A percentile compares a stretch with the other conserved stretches of the same genome.
Conservation (phyloP, 2,113 vertebrate genomes). For the rat (Rattus norvegicus) region DNA sequence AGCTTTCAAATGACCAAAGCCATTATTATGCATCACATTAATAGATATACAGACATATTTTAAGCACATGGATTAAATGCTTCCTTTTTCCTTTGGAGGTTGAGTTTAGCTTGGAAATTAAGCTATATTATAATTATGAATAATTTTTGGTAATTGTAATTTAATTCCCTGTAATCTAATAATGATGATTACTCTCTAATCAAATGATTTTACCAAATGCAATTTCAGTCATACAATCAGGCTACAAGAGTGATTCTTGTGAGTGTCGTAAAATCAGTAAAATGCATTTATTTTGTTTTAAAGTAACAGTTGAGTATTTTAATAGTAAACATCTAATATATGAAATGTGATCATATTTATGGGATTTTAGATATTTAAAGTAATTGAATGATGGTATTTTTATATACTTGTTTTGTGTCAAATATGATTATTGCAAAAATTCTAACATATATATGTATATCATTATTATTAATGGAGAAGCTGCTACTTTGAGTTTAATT, state of each 20-base stretch:
- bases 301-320: neutral
- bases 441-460: slow-evolving; percentile 5
- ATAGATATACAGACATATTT: slow-evolving; percentile 81
- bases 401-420: slow-evolving; percentile 4
- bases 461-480: neutral
- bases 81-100: slow-evolving; percentile 81
- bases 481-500: neutral
- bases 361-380: neutral
- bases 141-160: slow-evolving; percentile 80
- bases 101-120: slow-evolving; percentile 82
- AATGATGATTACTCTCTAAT: slow-evolving; percentile 75
- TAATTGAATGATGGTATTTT: slow-evolving; percentile 7
- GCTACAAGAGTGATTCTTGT: neutral
- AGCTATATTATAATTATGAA: slow-evolving; percentile 78
- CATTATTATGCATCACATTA: slow-evolving; percentile 84
- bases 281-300: slow-evolving; percentile 15
- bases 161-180: slow-evolving; percentile 78
- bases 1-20: slow-evolving; percentile 85
- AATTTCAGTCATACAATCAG: slow-evolving; percentile 52
- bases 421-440: slow-evolving; percentile 16
- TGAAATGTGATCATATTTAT: neutral
- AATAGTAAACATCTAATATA: neutral
- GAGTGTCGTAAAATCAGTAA: slow-evolving; percentile 53
- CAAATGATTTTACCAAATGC: slow-evolving; percentile 76
- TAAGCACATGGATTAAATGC: slow-evolving; percentile 80